Evolutionary conservation across 2,888 invertebrate genomes (phyloP).

Genomic region (Oxyteleia sp.): DNA sequence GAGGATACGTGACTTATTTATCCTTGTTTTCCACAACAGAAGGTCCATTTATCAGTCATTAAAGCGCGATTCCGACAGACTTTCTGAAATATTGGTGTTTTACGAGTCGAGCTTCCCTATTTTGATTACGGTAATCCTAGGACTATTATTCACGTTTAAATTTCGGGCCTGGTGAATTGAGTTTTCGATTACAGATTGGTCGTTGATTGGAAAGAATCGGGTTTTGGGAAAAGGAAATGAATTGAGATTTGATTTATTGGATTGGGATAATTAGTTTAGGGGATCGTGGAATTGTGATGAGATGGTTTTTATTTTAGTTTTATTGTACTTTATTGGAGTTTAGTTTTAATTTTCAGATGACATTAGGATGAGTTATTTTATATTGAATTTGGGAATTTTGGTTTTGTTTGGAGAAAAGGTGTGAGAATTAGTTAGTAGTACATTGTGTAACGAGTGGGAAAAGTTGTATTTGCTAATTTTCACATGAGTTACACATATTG

Average conservation of each 20-base stretch:
- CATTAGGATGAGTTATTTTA: too few relatives aligned
- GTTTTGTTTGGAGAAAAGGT: too few relatives aligned
- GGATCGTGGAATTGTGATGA: too few relatives aligned
- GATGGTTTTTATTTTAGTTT: too few relatives aligned
- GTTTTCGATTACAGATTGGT: constrained; percentile 8
- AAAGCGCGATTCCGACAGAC: constrained; percentile 32
- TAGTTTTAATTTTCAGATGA: too few relatives aligned
- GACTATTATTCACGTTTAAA: constrained; percentile 29
- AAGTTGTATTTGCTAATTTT: too few relatives aligned
- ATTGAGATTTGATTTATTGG: constrained; percentile 12
- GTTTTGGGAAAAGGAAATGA: constrained; percentile 24
- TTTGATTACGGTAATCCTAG: constrained; percentile 47
- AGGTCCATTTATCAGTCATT: constrained; percentile 67
- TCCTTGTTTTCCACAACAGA: constrained; percentile 63
- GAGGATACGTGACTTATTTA: constrained; percentile 57
- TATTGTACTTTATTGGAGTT: too few relatives aligned
- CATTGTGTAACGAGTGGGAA: too few relatives aligned
- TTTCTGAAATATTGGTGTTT: constrained; percentile 62
- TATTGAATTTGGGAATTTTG: too few relatives aligned
- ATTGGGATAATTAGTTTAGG: constrained; percentile 10
- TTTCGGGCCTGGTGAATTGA: constrained; percentile 1
- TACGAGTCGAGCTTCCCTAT: constrained; percentile 38
- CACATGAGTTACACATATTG: too few relatives aligned
- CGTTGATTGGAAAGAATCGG: constrained; percentile 15
- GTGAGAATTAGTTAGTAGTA: too few relatives aligned